Conservation (phyloP, 2,888 invertebrate species). For the Polydrusus pterygomalis region DNA sequence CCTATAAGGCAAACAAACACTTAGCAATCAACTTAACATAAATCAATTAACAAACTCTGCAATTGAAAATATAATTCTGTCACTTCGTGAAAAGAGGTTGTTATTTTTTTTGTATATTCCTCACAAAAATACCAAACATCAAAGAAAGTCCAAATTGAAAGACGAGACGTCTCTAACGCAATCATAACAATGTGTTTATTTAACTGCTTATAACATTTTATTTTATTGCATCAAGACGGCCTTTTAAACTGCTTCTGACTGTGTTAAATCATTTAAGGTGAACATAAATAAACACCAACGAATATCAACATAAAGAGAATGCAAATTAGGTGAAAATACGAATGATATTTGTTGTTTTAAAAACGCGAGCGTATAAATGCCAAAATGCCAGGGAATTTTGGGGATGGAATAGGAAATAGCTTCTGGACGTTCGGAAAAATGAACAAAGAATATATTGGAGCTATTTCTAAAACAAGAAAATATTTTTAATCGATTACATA, state of each 20-base stretch:
- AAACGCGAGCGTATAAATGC: no score
- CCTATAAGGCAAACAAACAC: constrained; percentile 4
- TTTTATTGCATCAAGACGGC: constrained; percentile 43
- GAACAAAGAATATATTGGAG: no score
- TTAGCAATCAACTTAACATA: neutral
- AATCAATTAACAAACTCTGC: constrained; percentile 7
- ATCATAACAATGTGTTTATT: constrained; percentile 42
- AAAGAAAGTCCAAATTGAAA: constrained; percentile 28
- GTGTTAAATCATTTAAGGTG: constrained; percentile 38
- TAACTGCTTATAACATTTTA: constrained; percentile 40
- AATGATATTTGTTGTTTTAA: no score
- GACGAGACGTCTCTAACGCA: constrained; percentile 20
- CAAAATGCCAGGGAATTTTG: neutral
- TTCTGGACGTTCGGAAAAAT: no score
- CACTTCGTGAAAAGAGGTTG: neutral
- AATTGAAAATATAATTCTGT: constrained; percentile 19
- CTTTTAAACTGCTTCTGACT: constrained; percentile 42
- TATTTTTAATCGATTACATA: no score
- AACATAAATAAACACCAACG: constrained; percentile 37
- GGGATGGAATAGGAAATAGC: no score
- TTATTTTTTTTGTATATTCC: neutral
- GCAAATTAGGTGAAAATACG: neutral
- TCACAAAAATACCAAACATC: constrained; percentile 16
- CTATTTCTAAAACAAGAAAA: no score
- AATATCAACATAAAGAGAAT: constrained; percentile 3